These are phyloP conservation scores for Mola mola DNA, from an alignment of 2,113 vertebrate species.

Conservation along the genomic window DNA sequence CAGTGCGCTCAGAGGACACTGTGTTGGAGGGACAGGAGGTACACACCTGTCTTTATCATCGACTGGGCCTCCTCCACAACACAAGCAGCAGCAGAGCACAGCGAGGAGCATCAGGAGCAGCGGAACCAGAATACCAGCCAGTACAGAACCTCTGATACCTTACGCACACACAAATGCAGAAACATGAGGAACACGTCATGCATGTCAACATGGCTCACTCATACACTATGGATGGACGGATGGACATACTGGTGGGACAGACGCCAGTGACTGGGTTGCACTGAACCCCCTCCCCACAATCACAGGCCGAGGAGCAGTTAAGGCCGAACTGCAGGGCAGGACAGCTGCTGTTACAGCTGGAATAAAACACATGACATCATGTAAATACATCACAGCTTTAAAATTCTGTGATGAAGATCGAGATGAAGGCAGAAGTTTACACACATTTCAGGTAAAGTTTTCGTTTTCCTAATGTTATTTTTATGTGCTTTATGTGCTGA, in stretches of 20 bases:
- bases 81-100: constrained; percentile 85
- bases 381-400: too few species aligned
- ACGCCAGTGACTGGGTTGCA: constrained; percentile 83
- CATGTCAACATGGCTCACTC: background rate
- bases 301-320: constrained; percentile 89
- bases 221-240: background rate
- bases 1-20: too few species aligned
- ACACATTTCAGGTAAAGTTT: too few species aligned
- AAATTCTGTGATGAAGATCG: too few species aligned
- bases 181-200: background rate
- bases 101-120: constrained; percentile 83
- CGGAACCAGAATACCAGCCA: constrained; percentile 81
- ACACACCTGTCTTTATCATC: constrained; percentile 87
- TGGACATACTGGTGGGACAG: constrained; percentile 86
- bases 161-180: constrained; percentile 24
- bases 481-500: too few species aligned
- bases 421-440: too few species aligned
- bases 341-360: constrained; percentile 93
- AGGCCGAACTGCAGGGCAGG: constrained; percentile 82
- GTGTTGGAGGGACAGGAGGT: background rate
- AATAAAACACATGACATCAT: constrained; percentile 18
- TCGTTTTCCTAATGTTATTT: too few species aligned
- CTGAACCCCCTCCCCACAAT: constrained; percentile 77
- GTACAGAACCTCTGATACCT: constrained; percentile 78
- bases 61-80: constrained; percentile 73